A percentile compares a stretch with the other conserved stretches of the same genome.
Conservation (phyloP, 53 echinoderm and acorn worm genomes). For the Antedon mediterranea region DNA sequence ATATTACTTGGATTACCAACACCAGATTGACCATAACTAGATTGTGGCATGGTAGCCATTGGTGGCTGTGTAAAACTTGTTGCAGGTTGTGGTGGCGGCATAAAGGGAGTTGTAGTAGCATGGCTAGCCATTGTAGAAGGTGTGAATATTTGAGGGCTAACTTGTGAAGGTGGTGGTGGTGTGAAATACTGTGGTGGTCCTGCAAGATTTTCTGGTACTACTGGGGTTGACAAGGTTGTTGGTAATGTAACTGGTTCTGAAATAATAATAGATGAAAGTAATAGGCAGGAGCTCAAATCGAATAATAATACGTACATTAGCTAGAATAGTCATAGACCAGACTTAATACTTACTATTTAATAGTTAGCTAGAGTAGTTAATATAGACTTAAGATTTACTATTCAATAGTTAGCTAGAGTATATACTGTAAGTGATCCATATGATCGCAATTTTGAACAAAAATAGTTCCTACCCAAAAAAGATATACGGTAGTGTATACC, state of each 20-base stretch:
- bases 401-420: too few species aligned
- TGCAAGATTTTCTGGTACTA: background rate
- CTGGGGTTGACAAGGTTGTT: background rate
- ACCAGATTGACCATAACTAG: background rate
- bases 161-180: constrained; percentile 26
- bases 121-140: constrained; percentile 18
- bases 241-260: background rate
- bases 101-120: background rate
- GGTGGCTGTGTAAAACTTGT: background rate
- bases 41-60: background rate
- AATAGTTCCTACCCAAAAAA: too few species aligned
- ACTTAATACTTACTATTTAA: too few species aligned
- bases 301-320: too few species aligned
- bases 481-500: too few species aligned
- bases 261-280: background rate
- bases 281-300: too few species aligned
- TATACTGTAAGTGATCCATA: too few species aligned
- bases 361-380: too few species aligned
- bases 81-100: constrained; percentile 12
- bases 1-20: background rate
- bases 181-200: background rate
- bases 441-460: too few species aligned
- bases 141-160: constrained; percentile 33
- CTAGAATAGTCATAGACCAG: too few species aligned
- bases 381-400: too few species aligned